A percentile compares a stretch with the other conserved stretches of the same genome.
These are phyloP conservation scores for Sussaba pulchella DNA, from an alignment of 2,888 invertebrate genomes.

Conservation along the genomic window DNA sequence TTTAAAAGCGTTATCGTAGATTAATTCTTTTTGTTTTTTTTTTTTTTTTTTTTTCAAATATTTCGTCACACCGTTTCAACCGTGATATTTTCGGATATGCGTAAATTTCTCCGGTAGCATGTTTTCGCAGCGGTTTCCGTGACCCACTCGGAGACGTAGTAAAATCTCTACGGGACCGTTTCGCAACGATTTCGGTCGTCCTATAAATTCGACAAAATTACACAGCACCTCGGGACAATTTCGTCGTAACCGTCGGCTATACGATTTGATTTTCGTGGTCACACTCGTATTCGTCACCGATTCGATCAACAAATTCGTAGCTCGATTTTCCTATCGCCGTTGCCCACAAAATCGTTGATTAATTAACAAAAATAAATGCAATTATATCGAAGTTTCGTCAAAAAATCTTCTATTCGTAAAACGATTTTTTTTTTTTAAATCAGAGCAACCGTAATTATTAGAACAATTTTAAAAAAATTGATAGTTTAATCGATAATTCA, in stretches of 20 bases:
- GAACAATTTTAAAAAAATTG: no score
- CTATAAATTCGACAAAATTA: conserved; percentile 1
- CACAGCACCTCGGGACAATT: background rate
- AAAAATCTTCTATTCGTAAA: no score
- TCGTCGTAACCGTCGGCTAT: background rate
- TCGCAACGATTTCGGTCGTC: background rate
- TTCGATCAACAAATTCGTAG: background rate
- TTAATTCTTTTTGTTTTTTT: no score
- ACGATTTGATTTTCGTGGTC: conserved; percentile 11
- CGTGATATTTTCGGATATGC: background rate
- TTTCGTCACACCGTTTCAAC: conserved; percentile 13
- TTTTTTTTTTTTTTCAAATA: background rate
- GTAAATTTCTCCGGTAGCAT: background rate
- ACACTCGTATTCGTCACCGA: conserved; percentile 25
- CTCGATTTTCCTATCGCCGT: background rate
- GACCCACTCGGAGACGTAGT: conserved; percentile 1
- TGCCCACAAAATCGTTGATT: conserved; percentile 7
- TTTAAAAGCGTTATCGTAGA: background rate
- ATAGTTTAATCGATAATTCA: background rate
- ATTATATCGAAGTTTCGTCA: conserved; percentile 26
- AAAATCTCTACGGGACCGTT: background rate
- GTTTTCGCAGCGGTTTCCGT: background rate
- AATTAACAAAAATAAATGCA: conserved; percentile 49
- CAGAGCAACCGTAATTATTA: no score
- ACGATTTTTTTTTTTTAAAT: background rate